Conservation (phyloP, 2,113 vertebrate genomes). For the Thalassoma bifasciatum region DNA sequence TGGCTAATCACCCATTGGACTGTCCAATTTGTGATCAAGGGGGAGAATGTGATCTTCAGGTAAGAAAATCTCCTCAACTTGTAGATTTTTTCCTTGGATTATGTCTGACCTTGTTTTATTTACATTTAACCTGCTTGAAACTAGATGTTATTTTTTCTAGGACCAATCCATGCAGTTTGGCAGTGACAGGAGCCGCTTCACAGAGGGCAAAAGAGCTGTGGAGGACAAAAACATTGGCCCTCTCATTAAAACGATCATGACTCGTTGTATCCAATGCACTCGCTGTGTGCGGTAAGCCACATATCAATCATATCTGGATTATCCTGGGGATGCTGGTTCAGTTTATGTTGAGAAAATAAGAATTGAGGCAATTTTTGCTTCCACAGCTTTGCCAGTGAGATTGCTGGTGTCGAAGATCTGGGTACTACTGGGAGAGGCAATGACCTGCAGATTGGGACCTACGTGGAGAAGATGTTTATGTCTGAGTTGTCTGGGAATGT, state of each 20-base stretch:
- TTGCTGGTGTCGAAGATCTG: conserved; percentile 92
- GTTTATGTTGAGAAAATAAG: not conserved
- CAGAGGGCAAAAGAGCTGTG: conserved; percentile 90
- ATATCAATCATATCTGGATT: not conserved
- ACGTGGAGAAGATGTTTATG: conserved; percentile 96
- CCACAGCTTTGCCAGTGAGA: conserved; percentile 90
- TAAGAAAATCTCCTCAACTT: conserved; percentile 59
- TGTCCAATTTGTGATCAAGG: conserved; percentile 98
- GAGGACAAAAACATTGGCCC: conserved; percentile 94
- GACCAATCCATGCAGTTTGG: conserved; percentile 97
- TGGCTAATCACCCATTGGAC: conserved; percentile 95
- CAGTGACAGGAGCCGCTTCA: conserved; percentile 91
- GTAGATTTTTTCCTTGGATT: not conserved
- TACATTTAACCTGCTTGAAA: not conserved
- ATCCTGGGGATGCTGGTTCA: not conserved
- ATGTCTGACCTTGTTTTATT: not conserved
- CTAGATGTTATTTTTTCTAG: conserved; percentile 69
- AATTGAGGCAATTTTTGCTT: conserved; percentile 1
- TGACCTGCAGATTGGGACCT: conserved; percentile 92
- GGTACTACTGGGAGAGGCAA: conserved; percentile 94
- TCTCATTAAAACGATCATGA: conserved; percentile 94
- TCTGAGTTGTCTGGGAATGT: conserved; percentile 93
- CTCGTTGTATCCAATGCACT: conserved; percentile 91
- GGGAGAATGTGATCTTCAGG: conserved; percentile 97
- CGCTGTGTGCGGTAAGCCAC: conserved; percentile 80